Conservation (phyloP, 2,888 invertebrate genomes). For the Drosophila birchii region DNA sequence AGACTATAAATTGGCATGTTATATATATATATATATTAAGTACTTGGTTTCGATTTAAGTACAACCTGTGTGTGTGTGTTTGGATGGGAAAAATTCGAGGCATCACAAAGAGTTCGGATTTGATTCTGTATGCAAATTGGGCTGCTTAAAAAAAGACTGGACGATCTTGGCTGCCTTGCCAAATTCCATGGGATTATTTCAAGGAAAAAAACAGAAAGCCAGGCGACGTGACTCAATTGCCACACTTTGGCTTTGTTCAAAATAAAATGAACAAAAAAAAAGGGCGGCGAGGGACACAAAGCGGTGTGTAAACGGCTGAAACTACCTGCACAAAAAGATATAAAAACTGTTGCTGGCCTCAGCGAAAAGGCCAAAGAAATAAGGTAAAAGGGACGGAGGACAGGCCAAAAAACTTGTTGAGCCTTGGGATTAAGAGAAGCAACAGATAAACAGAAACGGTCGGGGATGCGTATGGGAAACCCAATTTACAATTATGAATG, state of each 20-base stretch:
- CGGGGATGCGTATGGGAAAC: conserved; percentile 34
- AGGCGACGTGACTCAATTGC: conserved; percentile 54
- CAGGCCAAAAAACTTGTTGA: conserved; percentile 41
- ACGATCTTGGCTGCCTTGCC: conserved; percentile 3
- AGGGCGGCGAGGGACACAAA: conserved; percentile 14
- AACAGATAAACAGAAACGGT: conserved; percentile 37
- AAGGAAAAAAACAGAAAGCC: conserved; percentile 11
- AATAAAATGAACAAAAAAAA: conserved; percentile 11
- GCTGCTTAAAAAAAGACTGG: conserved; percentile 7
- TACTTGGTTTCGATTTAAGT: conserved; percentile 51
- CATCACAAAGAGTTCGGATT: conserved; percentile 37
- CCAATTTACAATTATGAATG: conserved; percentile 57
- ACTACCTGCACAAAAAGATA: conserved; percentile 42
- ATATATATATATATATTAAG: conserved; percentile 45
- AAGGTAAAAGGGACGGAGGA: conserved; percentile 19
- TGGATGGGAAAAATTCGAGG: conserved; percentile 21
- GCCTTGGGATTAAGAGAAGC: conserved; percentile 27
- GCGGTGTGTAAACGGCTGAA: conserved; percentile 27
- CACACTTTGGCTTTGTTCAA: conserved; percentile 48
- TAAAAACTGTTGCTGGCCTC: conserved; percentile 26
- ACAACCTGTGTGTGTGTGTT: conserved; percentile 59
- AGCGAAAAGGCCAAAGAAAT: conserved; percentile 25
- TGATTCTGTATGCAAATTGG: conserved; percentile 39
- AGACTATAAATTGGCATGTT: conserved; percentile 44
- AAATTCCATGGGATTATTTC: conserved; percentile 14